Conservation (phyloP, 2,888 invertebrate species). For the Lapara coniferarum region DNA sequence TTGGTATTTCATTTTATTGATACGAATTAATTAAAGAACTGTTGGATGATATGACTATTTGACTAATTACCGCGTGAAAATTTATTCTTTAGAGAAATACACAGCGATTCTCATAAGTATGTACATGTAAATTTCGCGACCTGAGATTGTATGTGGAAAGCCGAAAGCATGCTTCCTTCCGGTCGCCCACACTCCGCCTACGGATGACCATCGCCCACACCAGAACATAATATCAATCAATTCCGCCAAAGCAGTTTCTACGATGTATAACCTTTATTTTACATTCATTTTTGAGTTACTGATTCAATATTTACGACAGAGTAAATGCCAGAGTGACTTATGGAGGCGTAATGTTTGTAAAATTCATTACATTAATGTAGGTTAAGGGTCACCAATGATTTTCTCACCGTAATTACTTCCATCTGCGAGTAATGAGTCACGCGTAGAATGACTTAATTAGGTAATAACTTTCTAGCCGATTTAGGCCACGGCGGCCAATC, state of each 20-base stretch:
- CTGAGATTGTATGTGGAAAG: conserved; percentile 36
- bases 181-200: conserved; percentile 72
- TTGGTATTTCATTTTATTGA: neutral
- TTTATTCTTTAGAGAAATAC: too few species aligned
- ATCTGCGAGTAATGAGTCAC: too few species aligned
- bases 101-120: neutral
- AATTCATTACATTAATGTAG: neutral
- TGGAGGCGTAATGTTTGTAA: conserved; percentile 5
- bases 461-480: too few species aligned
- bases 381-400: neutral
- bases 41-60: too few species aligned
- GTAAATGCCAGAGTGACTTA: conserved; percentile 7
- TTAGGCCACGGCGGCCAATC: too few species aligned
- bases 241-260: conserved; percentile 63
- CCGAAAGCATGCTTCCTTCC: conserved; percentile 75
- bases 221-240: conserved; percentile 64
- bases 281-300: conserved; percentile 29
- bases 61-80: too few species aligned
- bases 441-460: too few species aligned
- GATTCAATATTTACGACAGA: conserved; percentile 8
- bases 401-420: neutral
- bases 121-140: conserved; percentile 22
- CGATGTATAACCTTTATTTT: conserved; percentile 52
- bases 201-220: conserved; percentile 58
- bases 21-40: too few species aligned